phyloP scores from a whole-genome alignment of 2,113 vertebrate species.

The Odontophorus gujanensis region DNA sequence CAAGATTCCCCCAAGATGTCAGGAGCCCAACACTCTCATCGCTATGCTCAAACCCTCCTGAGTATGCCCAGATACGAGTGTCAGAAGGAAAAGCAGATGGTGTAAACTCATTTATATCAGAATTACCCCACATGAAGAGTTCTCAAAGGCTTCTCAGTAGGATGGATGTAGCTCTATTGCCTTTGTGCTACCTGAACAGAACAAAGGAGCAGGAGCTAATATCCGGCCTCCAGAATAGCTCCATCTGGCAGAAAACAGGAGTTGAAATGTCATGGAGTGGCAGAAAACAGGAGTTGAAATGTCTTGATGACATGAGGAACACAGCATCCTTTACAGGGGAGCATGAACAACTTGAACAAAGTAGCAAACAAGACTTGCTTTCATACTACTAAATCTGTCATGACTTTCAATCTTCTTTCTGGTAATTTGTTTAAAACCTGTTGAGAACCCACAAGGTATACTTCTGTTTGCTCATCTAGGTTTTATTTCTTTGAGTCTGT shows the following conservation, averaged over 20 bases:
- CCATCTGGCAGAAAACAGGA: background rate
- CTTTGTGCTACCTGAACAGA: background rate
- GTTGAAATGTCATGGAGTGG: background rate
- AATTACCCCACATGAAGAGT: background rate
- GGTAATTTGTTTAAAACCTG: constrained; percentile 23
- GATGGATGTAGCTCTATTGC: background rate
- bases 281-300: background rate
- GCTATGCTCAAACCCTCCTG: background rate
- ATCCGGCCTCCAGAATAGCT: background rate
- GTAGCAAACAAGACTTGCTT: background rate
- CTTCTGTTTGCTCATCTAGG: constrained; percentile 20
- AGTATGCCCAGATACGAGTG: background rate
- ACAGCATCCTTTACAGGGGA: rapidly evolving
- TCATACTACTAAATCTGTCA: background rate
- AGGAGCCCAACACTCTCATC: background rate
- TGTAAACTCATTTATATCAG: background rate
- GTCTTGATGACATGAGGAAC: background rate
- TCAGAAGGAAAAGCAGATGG: background rate
- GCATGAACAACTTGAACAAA: background rate
- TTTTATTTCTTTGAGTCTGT: constrained; percentile 42
- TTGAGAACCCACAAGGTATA: background rate
- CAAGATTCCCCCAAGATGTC: background rate
- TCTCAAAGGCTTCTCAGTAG: background rate
- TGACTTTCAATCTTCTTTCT: background rate
- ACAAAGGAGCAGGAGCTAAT: background rate